Evolutionary conservation across 2,888 invertebrate genomes (phyloP).

Genomic region (Melipona bicolor): DNA sequence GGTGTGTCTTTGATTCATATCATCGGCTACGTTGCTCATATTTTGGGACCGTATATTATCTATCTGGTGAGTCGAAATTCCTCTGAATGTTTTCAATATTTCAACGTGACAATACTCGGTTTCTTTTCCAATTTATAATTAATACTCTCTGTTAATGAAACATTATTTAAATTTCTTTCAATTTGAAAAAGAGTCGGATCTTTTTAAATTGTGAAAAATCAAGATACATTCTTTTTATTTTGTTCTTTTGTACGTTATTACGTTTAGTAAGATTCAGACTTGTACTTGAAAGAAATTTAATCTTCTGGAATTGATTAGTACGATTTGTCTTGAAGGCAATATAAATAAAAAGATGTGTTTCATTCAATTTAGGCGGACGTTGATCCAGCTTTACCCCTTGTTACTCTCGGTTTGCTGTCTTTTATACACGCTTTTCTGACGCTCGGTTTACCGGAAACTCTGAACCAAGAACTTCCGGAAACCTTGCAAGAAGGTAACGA

Average conservation of each 20-base stretch:
- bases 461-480: constrained; percentile 94
- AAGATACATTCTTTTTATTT: not conserved
- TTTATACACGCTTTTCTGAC: constrained; percentile 90
- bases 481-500: constrained; percentile 94
- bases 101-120: not conserved
- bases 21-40: constrained; percentile 94
- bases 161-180: not conserved
- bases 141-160: not conserved
- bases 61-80: constrained; percentile 87
- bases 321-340: not conserved
- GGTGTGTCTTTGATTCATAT: constrained; percentile 95
- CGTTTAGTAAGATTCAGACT: no score
- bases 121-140: not conserved
- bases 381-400: constrained; percentile 87
- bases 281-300: no score
- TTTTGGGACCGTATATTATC: constrained; percentile 93
- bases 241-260: no score
- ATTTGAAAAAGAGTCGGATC: not conserved
- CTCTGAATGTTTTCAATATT: no score
- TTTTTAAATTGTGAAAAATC: not conserved
- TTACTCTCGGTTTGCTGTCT: constrained; percentile 91
- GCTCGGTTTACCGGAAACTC: constrained; percentile 93
- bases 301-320: not conserved
- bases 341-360: not conserved
- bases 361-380: constrained; percentile 76